phyloP scores from a whole-genome alignment of 2,113 vertebrate genomes.

The Pteropus alecto region DNA sequence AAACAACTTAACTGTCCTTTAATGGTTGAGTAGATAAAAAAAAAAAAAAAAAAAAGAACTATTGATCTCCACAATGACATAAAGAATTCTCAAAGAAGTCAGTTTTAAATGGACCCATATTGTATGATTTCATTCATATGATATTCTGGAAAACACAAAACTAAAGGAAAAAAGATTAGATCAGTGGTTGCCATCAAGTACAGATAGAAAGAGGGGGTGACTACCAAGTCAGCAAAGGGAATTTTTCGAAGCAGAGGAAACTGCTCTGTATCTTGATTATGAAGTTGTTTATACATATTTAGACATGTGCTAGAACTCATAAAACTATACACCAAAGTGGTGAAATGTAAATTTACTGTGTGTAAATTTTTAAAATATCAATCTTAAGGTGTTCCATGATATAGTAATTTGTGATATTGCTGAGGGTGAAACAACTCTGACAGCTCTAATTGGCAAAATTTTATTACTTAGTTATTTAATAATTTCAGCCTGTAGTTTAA shows the following conservation, averaged over 20 bases:
- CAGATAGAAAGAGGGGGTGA: fast-evolving
- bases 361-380: neutral
- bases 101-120: neutral
- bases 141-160: neutral
- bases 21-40: neutral
- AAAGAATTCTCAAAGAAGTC: neutral
- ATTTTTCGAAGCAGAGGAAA: too few species aligned
- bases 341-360: neutral
- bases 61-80: neutral
- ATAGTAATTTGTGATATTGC: neutral
- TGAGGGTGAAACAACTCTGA: neutral
- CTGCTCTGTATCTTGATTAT: neutral
- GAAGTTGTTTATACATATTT: neutral
- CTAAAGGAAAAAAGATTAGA: neutral
- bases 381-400: neutral
- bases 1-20: neutral
- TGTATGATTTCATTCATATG: neutral
- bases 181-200: neutral
- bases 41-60: neutral
- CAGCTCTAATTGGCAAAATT: neutral
- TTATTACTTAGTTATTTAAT: neutral
- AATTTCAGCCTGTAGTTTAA: neutral
- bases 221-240: neutral
- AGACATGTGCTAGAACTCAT: neutral
- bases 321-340: neutral